Conservation (phyloP, 1,140 invertebrate genomes). For the Dolichoris vasculosae region DNA sequence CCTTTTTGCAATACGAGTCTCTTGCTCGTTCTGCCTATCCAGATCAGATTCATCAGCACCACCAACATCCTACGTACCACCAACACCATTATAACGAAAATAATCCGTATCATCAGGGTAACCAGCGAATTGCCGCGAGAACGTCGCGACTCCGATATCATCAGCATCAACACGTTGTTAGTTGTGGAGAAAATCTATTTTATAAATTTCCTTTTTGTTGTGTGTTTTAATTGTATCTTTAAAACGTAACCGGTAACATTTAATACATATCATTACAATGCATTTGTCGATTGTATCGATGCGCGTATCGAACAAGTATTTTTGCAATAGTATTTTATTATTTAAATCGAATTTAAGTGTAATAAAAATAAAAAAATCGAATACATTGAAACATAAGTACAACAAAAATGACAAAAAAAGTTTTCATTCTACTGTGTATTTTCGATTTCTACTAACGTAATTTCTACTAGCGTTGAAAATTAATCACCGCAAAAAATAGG, state of each 20-base stretch:
- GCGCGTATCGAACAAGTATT: too few relatives aligned
- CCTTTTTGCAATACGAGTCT: slow-evolving; percentile 67
- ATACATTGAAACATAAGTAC: too few relatives aligned
- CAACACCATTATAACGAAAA: not conserved
- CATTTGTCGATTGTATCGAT: too few relatives aligned
- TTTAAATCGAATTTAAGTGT: too few relatives aligned
- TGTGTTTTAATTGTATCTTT: not conserved
- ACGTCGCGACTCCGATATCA: slow-evolving; percentile 60
- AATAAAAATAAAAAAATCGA: too few relatives aligned
- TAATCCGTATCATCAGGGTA: not conserved
- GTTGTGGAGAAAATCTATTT: not conserved
- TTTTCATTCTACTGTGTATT: too few relatives aligned
- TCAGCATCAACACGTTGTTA: slow-evolving; percentile 57
- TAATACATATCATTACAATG: not conserved
- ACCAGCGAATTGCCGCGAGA: not conserved
- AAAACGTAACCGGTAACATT: not conserved
- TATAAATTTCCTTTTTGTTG: not conserved
- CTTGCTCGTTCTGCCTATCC: slow-evolving; percentile 65
- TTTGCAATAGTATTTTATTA: too few relatives aligned
- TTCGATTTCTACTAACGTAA: too few relatives aligned
- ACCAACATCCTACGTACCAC: slow-evolving; percentile 49
- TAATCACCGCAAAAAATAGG: too few relatives aligned
- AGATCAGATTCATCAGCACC: slow-evolving; percentile 60
- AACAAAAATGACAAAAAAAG: too few relatives aligned
- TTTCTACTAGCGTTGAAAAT: too few relatives aligned